These are phyloP conservation scores for Drosophila sp. DNA, from an alignment of 1,140 invertebrate genomes.

Conservation along the genomic window DNA sequence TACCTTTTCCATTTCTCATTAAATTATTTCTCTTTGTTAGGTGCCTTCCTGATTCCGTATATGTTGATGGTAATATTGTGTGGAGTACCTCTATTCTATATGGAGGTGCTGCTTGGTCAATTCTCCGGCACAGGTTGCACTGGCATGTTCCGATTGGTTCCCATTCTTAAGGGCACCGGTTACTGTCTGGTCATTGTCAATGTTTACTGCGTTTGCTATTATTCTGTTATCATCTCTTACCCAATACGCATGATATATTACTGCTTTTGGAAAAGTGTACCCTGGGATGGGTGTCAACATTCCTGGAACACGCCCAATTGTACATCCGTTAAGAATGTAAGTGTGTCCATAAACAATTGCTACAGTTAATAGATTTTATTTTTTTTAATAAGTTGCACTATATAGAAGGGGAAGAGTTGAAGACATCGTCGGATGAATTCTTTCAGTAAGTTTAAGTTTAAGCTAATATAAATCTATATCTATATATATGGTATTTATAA, in stretches of 20 bases:
- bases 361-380: neutral
- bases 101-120: constrained; percentile 95
- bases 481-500: neutral
- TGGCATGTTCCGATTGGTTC: constrained; percentile 90
- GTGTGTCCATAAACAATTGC: neutral
- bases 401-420: constrained; percentile 58
- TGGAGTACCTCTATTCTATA: constrained; percentile 94
- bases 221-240: constrained; percentile 97
- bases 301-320: constrained; percentile 94
- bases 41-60: constrained; percentile 92
- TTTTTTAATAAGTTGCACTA: constrained; percentile 7
- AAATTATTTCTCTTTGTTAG: constrained; percentile 82
- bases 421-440: constrained; percentile 92
- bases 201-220: constrained; percentile 95
- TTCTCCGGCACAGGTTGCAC: constrained; percentile 93
- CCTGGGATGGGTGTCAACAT: constrained; percentile 95
- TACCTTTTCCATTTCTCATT: neutral
- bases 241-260: constrained; percentile 93
- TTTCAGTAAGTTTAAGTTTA: constrained; percentile 89
- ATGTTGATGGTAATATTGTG: constrained; percentile 90
- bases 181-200: constrained; percentile 94
- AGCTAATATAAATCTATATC: neutral
- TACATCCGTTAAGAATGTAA: constrained; percentile 61
- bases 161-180: constrained; percentile 95
- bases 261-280: constrained; percentile 89